Evolutionary conservation across 2,888 invertebrate species (phyloP).

Genomic region (Sinelater perroti): DNA sequence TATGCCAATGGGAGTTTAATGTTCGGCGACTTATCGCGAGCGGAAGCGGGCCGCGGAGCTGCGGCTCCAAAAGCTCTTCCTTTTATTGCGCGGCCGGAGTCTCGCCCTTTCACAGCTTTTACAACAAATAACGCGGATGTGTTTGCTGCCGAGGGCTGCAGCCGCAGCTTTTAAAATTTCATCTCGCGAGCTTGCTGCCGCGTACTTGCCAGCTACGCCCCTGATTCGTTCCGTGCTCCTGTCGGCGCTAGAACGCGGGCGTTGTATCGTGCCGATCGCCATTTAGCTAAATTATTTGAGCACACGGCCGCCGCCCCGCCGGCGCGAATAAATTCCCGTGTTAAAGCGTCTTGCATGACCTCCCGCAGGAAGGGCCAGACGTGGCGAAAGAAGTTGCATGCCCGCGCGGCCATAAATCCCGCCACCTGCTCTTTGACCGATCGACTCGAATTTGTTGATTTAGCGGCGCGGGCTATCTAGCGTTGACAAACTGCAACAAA

Average conservation of each 20-base stretch:
- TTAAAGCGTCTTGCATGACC: slow-evolving; percentile 18
- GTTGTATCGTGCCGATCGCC: slow-evolving; percentile 14
- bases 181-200: not conserved
- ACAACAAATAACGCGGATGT: slow-evolving; percentile 1
- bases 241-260: no score
- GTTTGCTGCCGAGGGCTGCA: not conserved
- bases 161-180: no score
- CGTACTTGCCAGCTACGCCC: not conserved
- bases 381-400: slow-evolving; percentile 34
- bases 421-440: slow-evolving; percentile 20
- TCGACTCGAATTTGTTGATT: no score
- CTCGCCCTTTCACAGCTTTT: not conserved
- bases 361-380: slow-evolving; percentile 8
- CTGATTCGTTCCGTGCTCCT: not conserved
- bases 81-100: slow-evolving; percentile 5
- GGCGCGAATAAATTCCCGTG: slow-evolving; percentile 12
- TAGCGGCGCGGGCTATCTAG: no score
- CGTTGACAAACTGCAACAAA: no score
- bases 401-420: slow-evolving; percentile 21
- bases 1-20: slow-evolving; percentile 35
- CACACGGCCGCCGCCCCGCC: not conserved
- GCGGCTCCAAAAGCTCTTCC: not conserved
- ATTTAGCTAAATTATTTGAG: slow-evolving; percentile 13
- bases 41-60: slow-evolving; percentile 6
- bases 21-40: slow-evolving; percentile 29